A percentile compares a stretch with the other conserved stretches of the same genome.
Conservation (phyloP, 2,113 vertebrate genomes). For the Phrynocephalus versicolor region DNA sequence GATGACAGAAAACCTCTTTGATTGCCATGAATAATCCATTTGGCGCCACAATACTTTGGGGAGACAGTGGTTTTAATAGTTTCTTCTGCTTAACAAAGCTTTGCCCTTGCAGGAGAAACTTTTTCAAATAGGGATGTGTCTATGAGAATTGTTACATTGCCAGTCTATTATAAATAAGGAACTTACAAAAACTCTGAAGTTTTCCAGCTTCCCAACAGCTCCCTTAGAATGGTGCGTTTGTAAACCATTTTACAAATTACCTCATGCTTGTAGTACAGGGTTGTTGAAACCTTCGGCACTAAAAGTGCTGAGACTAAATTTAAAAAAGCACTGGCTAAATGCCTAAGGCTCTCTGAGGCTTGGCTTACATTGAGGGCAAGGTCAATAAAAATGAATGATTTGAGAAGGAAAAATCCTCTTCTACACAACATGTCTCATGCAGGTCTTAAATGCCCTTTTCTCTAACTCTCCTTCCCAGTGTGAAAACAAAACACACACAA, state of each 20-base stretch:
- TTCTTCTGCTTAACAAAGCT: not conserved
- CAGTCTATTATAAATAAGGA: not conserved
- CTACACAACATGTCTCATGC: not conserved
- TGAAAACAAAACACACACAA: constrained; percentile 12
- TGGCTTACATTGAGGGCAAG: constrained; percentile 35
- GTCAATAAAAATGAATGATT: constrained; percentile 26
- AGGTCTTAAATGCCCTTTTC: constrained; percentile 7
- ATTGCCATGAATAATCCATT: not conserved
- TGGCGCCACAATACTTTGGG: not conserved
- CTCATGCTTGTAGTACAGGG: constrained; percentile 52
- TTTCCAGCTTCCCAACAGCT: constrained; percentile 8
- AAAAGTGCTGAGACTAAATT: constrained; percentile 46
- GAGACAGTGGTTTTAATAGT: not conserved
- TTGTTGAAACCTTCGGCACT: constrained; percentile 46
- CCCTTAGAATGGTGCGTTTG: constrained; percentile 24
- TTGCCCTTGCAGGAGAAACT: not conserved
- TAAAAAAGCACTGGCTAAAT: constrained; percentile 43
- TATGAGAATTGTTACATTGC: not conserved
- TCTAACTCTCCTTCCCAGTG: constrained; percentile 24
- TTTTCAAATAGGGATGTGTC: not conserved
- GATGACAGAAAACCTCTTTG: not conserved
- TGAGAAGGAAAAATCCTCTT: not conserved
- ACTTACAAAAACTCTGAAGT: not conserved
- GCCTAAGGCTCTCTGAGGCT: constrained; percentile 25
- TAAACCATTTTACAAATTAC: constrained; percentile 60